Base-by-base conservation (phyloP, 1,140 invertebrate species). In the Hylaeus volcanicus region DNA sequence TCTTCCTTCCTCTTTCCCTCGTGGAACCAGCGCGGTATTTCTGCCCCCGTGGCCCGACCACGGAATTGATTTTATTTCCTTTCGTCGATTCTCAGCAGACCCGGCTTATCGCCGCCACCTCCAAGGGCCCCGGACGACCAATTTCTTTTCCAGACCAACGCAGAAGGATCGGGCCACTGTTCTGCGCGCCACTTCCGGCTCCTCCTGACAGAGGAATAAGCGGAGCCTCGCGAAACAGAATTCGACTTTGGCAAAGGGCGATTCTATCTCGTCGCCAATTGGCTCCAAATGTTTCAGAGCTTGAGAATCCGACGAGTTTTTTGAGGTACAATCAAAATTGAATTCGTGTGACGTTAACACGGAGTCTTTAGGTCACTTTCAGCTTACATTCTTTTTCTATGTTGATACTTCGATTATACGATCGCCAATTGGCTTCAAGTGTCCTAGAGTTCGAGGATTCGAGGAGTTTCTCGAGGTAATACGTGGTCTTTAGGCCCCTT, bases 21-120 rank as follows among this genome's bases (percentile, higher is more conserved):
- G 11, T 3, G 14, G 14, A 26, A 12, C 15, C n/a, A 51, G 43
- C 39, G 8, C 64, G 55, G 53, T 65, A 48, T 53, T 51, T 14
- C n/a, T 45, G 56, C 55, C 26, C 9, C 5, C 45, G 9, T 61
- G 53, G 41, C 2, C 66, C 56, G 69, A 58, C 60, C 14, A 63
- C 56, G 53, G 74, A 86, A 85, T 86, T 79, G 82, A 86, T 71
- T 87, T 86, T 84, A 89, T 87, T 85, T 78, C 79, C 81, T 80
- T 74, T 81, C 63, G 69, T 26, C 78, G 66, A 81, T 85, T 71
- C 69, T 69, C 69, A 45, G 43, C 72, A 70, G 55, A 69, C 55
- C 64, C 9, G 41, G 43, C 81, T 86, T 88, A 89, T 89, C 88
- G 66, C 26, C 58, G 84, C 48, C 68, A 70, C 26, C 64, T 69